These are phyloP conservation scores for Ictidomys tridecemlineatus DNA, from an alignment of 2,113 vertebrate genomes.

Conservation along the genomic window DNA sequence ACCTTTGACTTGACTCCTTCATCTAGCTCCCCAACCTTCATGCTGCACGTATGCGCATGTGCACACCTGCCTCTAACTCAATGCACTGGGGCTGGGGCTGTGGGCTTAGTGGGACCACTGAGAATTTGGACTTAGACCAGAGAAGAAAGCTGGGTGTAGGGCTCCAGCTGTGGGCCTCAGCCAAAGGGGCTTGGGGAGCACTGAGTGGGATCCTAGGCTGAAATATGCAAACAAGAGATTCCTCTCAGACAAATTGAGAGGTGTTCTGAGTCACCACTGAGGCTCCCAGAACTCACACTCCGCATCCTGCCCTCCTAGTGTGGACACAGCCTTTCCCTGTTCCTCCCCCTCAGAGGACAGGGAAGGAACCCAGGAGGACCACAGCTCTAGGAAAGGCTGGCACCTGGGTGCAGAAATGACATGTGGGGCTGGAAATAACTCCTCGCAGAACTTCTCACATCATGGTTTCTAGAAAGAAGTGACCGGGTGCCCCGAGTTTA, in stretches of 20 bases:
- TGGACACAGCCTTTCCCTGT: not conserved
- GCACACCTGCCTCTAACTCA: not conserved
- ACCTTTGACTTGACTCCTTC: not conserved
- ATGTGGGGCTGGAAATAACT: not conserved
- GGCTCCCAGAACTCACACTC: not conserved
- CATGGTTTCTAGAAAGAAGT: not conserved
- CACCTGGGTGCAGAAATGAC: rapidly evolving
- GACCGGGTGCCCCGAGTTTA: not conserved
- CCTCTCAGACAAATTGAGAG: not conserved
- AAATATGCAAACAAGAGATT: not conserved
- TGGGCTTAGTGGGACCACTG: no score
- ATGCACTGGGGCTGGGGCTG: not conserved
- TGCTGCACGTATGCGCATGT: not conserved
- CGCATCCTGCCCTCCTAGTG: rapidly evolving
- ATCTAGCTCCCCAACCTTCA: no score
- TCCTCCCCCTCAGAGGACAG: not conserved
- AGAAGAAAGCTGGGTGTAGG: not conserved
- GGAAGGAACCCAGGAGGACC: not conserved
- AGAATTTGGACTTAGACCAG: not conserved
- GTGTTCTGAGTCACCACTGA: not conserved
- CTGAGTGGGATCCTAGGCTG: not conserved
- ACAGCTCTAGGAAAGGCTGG: not conserved
- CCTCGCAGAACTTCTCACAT: not conserved
- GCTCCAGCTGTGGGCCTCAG: no score
- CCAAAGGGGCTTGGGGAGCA: not conserved